phyloP scores from a whole-genome alignment of 2,113 vertebrate genomes.

The Eulacestoma nigropectus region DNA sequence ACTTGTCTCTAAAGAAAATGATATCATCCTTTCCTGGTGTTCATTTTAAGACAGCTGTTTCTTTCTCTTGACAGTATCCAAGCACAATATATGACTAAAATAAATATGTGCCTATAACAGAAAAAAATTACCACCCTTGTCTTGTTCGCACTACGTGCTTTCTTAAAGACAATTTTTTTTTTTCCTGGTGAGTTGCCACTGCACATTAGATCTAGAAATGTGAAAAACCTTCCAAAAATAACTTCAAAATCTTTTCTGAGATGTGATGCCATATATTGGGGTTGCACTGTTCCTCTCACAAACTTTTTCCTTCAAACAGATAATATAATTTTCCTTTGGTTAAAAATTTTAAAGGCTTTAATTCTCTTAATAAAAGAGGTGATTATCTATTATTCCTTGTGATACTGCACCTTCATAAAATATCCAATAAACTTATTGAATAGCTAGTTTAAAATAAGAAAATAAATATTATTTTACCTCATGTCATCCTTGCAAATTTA shows the following conservation, averaged over 20 bases:
- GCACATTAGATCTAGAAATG: not conserved
- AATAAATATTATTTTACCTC: not conserved
- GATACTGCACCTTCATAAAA: not conserved
- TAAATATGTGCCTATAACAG: not conserved
- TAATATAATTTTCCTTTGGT: not conserved
- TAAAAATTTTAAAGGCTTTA: not conserved
- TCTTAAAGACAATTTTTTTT: not conserved
- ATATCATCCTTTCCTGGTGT: not conserved
- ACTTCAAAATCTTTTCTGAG: not conserved
- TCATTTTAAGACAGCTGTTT: not conserved
- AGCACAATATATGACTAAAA: not conserved
- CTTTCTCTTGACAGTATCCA: not conserved
- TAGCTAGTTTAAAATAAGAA: not conserved
- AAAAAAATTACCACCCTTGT: not conserved
- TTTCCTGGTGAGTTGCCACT: not conserved
- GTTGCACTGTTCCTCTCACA: not conserved
- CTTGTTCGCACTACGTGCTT: not conserved
- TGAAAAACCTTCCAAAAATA: not conserved
- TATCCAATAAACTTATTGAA: not conserved
- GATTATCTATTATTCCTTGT: not conserved
- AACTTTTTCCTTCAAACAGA: not conserved
- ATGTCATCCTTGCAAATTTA: not conserved
- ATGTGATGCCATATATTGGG: not conserved
- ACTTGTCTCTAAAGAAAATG: not conserved
- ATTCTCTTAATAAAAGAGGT: not conserved